Evolutionary conservation across 1,140 invertebrate species (phyloP), one percentile per base, ranked within the genome.

Genomic region (Drosophila arizonae): DNA sequence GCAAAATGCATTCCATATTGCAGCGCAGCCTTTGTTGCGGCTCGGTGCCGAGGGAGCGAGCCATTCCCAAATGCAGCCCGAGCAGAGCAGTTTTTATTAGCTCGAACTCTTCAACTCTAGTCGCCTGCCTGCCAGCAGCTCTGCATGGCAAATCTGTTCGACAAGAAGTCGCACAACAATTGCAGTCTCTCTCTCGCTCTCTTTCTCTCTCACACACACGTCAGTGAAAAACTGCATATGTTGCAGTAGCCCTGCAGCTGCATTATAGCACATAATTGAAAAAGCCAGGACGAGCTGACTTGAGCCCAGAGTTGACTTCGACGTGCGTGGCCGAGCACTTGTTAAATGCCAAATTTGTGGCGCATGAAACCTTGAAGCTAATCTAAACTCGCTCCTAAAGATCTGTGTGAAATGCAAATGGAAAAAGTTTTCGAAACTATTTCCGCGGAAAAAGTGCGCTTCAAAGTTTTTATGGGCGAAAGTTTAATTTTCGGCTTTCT

Each of bases 21-120:
- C 50, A 43, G n/a, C 28, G 24, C 62, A 33, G 15, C 50, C 62
- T 56, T 65, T 65, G 62, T 65, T 21, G 17, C 15, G n/a, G 36
- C 54, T 43, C 62, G 33, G 6, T 6, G 8, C 62, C 11, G 10
- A 1, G 36, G 26, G 36, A 21, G 11, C 4, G 2, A 5, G 43
- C 33, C 13, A 13, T 17, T 15, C 17, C 41, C 52, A 43, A 43
- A 26, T 28, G 39, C 36, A 6, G 39, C 17, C 10, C 13, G 17
- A 21, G 21, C 21, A 51, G 13, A 46, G 58, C 46, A 30, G 8
- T 43, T 43, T 33, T 33, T 64, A 64, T 54, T 64, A 54, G 61
- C 33, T 64, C n/a, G 8, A 24, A 36, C 39, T 64, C 30, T 64
- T 54, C 33, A 64, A 41, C 26, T 52, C 21, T 24, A 24, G 21